Base-by-base conservation (phyloP, 2,888 invertebrate species). In the Heliothis peltigera region DNA sequence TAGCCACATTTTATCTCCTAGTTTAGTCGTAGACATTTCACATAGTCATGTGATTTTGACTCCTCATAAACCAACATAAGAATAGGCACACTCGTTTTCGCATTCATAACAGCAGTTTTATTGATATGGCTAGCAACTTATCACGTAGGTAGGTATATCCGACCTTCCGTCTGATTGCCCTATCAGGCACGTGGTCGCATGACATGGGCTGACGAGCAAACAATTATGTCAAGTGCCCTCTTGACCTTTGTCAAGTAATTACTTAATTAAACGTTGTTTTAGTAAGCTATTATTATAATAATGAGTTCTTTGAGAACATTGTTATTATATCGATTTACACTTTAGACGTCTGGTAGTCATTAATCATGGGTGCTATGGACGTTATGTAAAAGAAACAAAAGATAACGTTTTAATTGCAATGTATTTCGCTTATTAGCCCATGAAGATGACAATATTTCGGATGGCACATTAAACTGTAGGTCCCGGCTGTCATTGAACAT, bases 161-260 rank as follows among this genome's bases (percentile, higher is more conserved):
- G 43, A 46, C 28, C 46, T 39, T 63, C 53, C 32, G 8, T 25
- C 39, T 44, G 39, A 70, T 57, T 44, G 44, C 39, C 17, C 21
- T 64, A 52, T 47, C 44, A 19, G 12, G 5, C 71, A 55, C 25
- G 35, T 52, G 52, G 10, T 22, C 17, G n/a, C 56, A 21, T 32
- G n/a, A 19, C 55, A 69, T 6, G 10, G 7, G 15, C 15, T 32
- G 12, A 53, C 28, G 32, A 25, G 19, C 51, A 39, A 68, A 60
- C 60, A 67, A 55, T 61, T 53, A 52, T 17, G 17, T 10, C 21
- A 17, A 66, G 52, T 67, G 15, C 21, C 44, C 5, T 28, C 22
- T 5, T 28, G 48, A 35, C 39, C 42, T 22, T 39, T 39, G 39
- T 10, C 39, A 39, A 39, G 39, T 39, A 39, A 39, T 39, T 39